Conservation (phyloP, 2,113 vertebrate species). For the Chloropsis cyanopogon region DNA sequence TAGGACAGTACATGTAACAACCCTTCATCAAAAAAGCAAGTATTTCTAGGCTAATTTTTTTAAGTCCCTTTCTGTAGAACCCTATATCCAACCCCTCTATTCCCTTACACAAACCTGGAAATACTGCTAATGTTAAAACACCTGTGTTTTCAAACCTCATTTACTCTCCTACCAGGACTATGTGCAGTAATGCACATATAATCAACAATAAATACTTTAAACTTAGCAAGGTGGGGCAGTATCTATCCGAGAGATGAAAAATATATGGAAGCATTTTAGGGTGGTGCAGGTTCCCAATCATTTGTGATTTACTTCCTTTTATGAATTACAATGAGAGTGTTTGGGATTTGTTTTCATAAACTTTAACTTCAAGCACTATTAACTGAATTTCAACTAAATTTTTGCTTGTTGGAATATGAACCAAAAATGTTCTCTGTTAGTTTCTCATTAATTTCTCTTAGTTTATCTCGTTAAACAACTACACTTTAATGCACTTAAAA, state of each 20-base stretch:
- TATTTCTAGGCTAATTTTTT: background rate
- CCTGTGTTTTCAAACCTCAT: background rate
- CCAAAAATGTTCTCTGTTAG: background rate
- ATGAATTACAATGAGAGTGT: background rate
- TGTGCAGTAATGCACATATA: background rate
- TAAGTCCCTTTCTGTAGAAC: background rate
- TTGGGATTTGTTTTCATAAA: background rate
- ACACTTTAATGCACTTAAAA: background rate
- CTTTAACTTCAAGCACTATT: background rate
- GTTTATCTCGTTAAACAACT: background rate
- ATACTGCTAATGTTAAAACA: background rate
- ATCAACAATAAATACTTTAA: background rate
- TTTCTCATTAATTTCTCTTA: background rate
- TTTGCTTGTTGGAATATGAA: background rate
- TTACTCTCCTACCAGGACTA: background rate
- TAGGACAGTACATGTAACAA: background rate
- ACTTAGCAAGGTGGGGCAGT: background rate
- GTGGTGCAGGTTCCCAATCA: background rate
- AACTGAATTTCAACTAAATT: background rate
- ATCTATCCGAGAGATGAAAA: background rate
- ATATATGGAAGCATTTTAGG: background rate
- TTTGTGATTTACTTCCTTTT: background rate
- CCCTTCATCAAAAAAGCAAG: background rate
- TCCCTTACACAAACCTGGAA: background rate
- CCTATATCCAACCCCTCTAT: rapidly evolving